Evolutionary conservation across 2,113 vertebrate genomes (phyloP).

Genomic region (Fregetta grallaria): DNA sequence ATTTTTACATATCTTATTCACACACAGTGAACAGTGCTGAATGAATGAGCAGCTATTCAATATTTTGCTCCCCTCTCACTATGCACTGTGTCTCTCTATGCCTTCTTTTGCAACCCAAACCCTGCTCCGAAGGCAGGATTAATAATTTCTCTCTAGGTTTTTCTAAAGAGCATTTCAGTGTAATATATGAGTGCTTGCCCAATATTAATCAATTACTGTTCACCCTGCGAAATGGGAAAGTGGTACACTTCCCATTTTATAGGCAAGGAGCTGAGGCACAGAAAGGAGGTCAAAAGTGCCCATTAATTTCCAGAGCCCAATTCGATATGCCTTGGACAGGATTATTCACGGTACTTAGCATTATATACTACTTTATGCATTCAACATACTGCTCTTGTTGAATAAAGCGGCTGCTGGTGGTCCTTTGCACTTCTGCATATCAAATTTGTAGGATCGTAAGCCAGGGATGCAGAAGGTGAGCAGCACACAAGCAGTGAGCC

Average conservation of each 20-base stretch:
- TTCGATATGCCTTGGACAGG: neutral
- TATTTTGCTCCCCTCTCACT: neutral
- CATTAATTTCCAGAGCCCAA: neutral
- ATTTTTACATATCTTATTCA: neutral
- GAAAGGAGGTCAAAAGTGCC: constrained; percentile 28
- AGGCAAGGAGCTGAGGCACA: neutral
- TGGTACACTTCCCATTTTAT: neutral
- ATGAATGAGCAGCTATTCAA: neutral
- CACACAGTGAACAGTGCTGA: neutral
- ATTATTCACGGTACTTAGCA: constrained; percentile 14
- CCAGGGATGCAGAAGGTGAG: neutral
- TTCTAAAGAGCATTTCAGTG: neutral
- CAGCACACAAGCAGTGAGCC: neutral
- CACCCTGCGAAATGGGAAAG: neutral
- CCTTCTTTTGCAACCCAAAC: neutral
- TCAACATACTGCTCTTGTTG: neutral
- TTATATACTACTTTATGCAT: neutral
- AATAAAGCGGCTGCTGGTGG: neutral
- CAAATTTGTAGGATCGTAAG: neutral
- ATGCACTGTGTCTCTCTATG: too few relatives aligned
- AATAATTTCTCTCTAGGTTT: neutral
- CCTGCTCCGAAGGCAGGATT: neutral
- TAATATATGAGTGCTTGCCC: neutral
- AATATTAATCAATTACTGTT: neutral
- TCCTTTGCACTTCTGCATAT: neutral